These are phyloP conservation scores for Pararge aegeria DNA, from an alignment of 1,140 invertebrate genomes.

Conservation along the genomic window DNA sequence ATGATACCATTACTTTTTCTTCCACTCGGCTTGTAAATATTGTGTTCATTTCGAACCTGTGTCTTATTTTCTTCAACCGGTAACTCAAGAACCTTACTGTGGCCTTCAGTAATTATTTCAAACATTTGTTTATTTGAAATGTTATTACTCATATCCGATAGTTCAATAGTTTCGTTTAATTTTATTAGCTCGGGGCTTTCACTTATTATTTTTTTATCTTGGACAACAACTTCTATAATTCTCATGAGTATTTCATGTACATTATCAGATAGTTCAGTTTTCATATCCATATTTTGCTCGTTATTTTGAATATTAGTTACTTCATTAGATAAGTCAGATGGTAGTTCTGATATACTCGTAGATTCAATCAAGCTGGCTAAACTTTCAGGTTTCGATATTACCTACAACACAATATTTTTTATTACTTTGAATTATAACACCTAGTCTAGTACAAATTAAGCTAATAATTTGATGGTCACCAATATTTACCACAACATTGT, in stretches of 20 bases:
- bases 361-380: not conserved
- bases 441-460: too few species aligned
- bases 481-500: constrained; percentile 48
- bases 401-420: not conserved
- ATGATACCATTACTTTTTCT: not conserved
- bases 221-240: not conserved
- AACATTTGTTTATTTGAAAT: not conserved
- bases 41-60: not conserved
- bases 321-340: not conserved
- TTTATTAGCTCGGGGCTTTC: not conserved
- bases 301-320: not conserved
- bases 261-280: not conserved
- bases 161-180: not conserved
- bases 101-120: not conserved
- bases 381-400: not conserved
- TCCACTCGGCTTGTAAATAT: not conserved
- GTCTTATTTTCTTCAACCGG: not conserved
- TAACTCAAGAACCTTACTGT: not conserved
- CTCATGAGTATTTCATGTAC: not conserved
- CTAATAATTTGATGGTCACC: too few species aligned
- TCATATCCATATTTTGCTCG: not conserved
- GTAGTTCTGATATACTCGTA: not conserved
- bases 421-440: not conserved
- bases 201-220: not conserved
- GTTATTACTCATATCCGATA: not conserved